Conservation (phyloP, 1,140 invertebrate species). For the Sinonovacula constricta region DNA sequence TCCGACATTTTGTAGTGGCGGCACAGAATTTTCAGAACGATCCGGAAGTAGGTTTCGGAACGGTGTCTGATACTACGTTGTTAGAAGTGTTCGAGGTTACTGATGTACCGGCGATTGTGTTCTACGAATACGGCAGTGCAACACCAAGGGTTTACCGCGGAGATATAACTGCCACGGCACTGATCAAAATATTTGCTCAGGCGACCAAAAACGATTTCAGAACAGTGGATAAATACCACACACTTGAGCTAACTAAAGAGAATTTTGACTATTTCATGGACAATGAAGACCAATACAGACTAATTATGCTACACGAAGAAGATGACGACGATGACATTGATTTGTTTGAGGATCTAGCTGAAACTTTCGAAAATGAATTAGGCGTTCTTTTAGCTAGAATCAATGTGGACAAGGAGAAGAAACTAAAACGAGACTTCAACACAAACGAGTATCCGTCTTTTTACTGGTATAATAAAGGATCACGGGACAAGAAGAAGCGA, state of each 20-base stretch:
- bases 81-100: slow-evolving; percentile 29
- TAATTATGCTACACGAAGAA: slow-evolving; percentile 41
- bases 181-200: slow-evolving; percentile 28
- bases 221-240: slow-evolving; percentile 5
- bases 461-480: slow-evolving; percentile 42
- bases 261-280: slow-evolving; percentile 31
- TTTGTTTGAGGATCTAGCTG: slow-evolving; percentile 32
- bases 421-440: slow-evolving; percentile 10
- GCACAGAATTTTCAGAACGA: slow-evolving; percentile 44
- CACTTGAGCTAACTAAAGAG: slow-evolving; percentile 12
- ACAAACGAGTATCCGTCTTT: slow-evolving; percentile 24
- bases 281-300: slow-evolving; percentile 15
- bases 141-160: slow-evolving; percentile 30
- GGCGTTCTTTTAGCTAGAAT: slow-evolving; percentile 35
- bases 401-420: slow-evolving; percentile 29
- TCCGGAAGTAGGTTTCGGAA: slow-evolving; percentile 45
- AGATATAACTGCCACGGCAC: slow-evolving; percentile 26
- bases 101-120: slow-evolving; percentile 41
- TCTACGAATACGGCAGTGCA: slow-evolving; percentile 51
- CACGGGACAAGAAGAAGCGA: slow-evolving; percentile 15
- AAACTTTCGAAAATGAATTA: slow-evolving; percentile 37
- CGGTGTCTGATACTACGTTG: slow-evolving; percentile 16
- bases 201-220: slow-evolving; percentile 31
- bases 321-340: slow-evolving; percentile 24
- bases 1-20: slow-evolving; percentile 42